A percentile compares a stretch with the other conserved stretches of the same genome.
phyloP scores from a whole-genome alignment of 2,888 invertebrate species.

The Agrotis exclamationis region DNA sequence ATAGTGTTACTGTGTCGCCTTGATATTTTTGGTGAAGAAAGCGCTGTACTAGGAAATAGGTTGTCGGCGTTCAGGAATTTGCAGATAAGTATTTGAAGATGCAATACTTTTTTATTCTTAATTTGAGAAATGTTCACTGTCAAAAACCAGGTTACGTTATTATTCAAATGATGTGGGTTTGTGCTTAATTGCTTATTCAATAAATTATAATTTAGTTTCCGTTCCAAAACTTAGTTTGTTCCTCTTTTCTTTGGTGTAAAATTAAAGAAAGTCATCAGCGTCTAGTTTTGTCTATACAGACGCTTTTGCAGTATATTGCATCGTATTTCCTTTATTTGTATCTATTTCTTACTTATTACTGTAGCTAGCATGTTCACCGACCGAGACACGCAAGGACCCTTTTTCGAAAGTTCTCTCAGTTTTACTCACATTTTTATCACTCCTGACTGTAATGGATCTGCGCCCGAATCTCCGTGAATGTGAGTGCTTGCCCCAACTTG shows the following conservation, averaged over 20 bases:
- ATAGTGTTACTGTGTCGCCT: neutral
- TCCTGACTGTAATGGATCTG: conserved; percentile 53
- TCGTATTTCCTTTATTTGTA: neutral
- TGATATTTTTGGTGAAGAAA: neutral
- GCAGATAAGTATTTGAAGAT: no score
- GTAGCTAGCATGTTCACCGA: neutral
- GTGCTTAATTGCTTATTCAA: no score
- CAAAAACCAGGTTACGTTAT: no score
- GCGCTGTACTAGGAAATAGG: neutral
- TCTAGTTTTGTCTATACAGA: neutral
- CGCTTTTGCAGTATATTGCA: no score
- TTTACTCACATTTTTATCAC: conserved; percentile 51
- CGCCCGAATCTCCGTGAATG: conserved; percentile 45
- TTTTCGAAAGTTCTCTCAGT: conserved; percentile 39
- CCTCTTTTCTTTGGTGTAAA: neutral
- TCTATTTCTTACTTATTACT: neutral
- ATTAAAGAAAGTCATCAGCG: neutral
- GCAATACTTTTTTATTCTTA: neutral
- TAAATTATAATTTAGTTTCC: no score
- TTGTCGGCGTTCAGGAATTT: no score
- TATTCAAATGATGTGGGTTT: neutral
- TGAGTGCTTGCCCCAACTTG: conserved; percentile 55
- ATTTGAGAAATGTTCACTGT: neutral
- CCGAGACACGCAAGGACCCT: neutral
- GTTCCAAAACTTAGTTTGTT: neutral